phyloP scores from a whole-genome alignment of 2,113 vertebrate species.

The Aegotheles bennettii region DNA sequence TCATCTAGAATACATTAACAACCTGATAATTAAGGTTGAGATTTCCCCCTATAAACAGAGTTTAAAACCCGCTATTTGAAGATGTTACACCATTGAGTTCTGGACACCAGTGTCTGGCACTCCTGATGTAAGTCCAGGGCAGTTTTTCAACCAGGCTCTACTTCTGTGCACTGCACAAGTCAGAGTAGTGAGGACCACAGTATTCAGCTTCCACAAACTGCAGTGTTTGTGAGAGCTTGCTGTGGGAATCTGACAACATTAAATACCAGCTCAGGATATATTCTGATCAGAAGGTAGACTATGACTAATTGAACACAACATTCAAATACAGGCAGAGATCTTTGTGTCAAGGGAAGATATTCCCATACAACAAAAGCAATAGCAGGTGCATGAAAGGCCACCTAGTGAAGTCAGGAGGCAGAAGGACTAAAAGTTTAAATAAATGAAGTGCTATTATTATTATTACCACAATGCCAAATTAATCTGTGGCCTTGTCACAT shows the following conservation, averaged over 20 bases:
- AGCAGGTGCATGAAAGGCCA: background rate
- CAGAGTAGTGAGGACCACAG: background rate
- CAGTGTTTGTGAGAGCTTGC: background rate
- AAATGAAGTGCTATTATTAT: background rate
- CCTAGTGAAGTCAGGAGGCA: background rate
- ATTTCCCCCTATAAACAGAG: background rate
- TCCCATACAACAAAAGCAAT: background rate
- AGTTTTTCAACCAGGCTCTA: background rate
- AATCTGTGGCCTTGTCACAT: background rate
- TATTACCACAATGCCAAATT: background rate
- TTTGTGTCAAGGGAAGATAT: background rate
- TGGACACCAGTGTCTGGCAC: background rate
- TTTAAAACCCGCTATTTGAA: background rate
- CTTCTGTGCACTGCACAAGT: background rate
- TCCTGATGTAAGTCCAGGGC: background rate
- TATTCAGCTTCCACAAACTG: background rate
- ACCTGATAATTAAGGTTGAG: background rate
- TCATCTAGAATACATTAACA: background rate
- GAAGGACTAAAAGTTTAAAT: background rate
- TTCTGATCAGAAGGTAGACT: background rate
- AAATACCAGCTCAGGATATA: background rate
- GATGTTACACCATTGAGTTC: accelerated
- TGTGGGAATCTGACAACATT: background rate
- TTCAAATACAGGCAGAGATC: background rate
- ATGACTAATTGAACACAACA: background rate